Base-by-base conservation (phyloP, 2,113 vertebrate genomes). In the Murina feae region DNA sequence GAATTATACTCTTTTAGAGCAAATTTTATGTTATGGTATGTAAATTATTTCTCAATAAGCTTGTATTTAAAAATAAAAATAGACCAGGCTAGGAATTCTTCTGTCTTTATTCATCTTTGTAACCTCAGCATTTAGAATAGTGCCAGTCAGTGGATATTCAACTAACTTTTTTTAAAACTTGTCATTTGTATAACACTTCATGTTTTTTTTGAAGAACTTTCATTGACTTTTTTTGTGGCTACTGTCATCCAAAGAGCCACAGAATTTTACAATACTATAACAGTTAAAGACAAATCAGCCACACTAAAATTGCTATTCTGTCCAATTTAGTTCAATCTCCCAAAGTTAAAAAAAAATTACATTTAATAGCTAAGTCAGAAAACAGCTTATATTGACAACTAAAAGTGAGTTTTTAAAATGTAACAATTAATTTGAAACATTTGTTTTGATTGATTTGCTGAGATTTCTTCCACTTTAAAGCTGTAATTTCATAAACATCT, bases 381-480 rank as follows among this genome's bases (percentile, higher is more conserved):
- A 92, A 90, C 78, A 37, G 3, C 21, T 2, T 4, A 71, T 0
- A 86, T 17, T 16, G 9, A 80, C 28, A 72, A 84, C 20, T 81
- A 81, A 94, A 71, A 66, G 18, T 35, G 6, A 76, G 63, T 76
- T 69, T 90, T 68, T 37, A 35, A 92, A 86, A 89, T 66, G 8
- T n/a, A 95, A 80, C 44, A 88, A 88, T 76, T 30, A 89, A 89
- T 25, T 76, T 47, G 86, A 84, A 88, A 94, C n/a, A 42, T 72
- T 21, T 69, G 4, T 87, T 87, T 83, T 92, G 35, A 74, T 37
- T 81, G 30, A 74, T 58, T 66, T 71, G 20, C 30, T 71, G n/a
- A 11, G 2, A 8, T 28, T 82, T 89, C 69, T 90, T 80, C 80
- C 37, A 76, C 30, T 60, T 89, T 58, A 76, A 91, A 66, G 4